A percentile compares a stretch with the other conserved stretches of the same genome.
Conservation (phyloP, 2,888 invertebrate genomes). For the Nephrotoma flavescens region DNA sequence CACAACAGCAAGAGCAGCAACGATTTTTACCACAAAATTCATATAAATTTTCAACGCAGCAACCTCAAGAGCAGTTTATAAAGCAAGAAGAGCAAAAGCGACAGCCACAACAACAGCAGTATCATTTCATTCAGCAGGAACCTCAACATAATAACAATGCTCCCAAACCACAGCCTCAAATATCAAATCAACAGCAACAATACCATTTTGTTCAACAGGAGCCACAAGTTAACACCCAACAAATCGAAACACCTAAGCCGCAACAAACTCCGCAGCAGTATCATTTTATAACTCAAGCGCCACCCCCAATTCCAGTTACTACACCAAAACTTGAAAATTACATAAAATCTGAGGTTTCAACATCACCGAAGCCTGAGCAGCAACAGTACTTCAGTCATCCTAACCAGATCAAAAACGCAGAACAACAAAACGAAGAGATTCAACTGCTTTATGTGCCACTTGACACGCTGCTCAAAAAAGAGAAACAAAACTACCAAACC, state of each 20-base stretch:
- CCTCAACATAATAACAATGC: slow-evolving; percentile 2
- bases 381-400: slow-evolving; percentile 9
- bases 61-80: slow-evolving; percentile 12
- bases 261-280: slow-evolving; percentile 9
- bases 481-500: slow-evolving; percentile 20
- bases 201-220: slow-evolving; percentile 5
- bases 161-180: slow-evolving; percentile 15
- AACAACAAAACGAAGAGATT: slow-evolving; percentile 43
- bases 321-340: background rate
- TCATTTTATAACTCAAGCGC: slow-evolving; percentile 5
- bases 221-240: background rate
- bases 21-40: slow-evolving; percentile 20
- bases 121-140: slow-evolving; percentile 8
- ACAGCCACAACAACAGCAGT: background rate
- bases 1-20: slow-evolving; percentile 14
- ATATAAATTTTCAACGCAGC: slow-evolving; percentile 16
- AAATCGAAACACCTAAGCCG: slow-evolving; percentile 4
- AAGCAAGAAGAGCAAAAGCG: background rate
- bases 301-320: background rate
- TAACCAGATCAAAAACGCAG: background rate
- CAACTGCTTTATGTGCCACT: slow-evolving; percentile 71
- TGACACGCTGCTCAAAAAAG: slow-evolving; percentile 47
- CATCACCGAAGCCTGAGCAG: slow-evolving; percentile 9
- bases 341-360: slow-evolving; percentile 10
- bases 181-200: slow-evolving; percentile 8